phyloP scores from a whole-genome alignment of 2,888 invertebrate species.

The Apamea monoglypha region DNA sequence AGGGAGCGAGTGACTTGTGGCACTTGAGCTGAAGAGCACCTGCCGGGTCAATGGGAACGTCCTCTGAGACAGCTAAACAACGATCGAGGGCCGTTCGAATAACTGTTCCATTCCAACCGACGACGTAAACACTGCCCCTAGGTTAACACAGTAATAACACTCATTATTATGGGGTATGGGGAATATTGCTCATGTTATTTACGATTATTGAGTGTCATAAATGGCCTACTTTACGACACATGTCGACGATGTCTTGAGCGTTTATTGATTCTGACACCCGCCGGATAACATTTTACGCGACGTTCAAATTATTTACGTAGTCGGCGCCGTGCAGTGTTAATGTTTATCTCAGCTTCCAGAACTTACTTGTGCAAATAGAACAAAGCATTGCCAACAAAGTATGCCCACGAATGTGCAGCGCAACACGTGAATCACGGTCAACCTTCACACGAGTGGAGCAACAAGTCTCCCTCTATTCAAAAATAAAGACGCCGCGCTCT shows the following conservation, averaged over 20 bases:
- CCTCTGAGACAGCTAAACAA: conserved; percentile 61
- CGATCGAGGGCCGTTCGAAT: conserved; percentile 59
- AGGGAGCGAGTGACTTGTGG: conserved; percentile 64
- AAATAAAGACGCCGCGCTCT: conserved; percentile 82
- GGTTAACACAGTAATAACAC: conserved; percentile 58
- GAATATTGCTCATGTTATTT: conserved; percentile 72
- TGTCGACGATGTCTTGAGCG: conserved; percentile 69
- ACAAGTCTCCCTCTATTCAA: conserved; percentile 82
- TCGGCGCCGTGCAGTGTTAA: conserved; percentile 26
- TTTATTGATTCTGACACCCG: conserved; percentile 67
- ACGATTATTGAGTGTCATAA: conserved; percentile 77
- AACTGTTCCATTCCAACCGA: conserved; percentile 51
- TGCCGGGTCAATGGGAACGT: conserved; percentile 54
- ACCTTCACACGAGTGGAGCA: conserved; percentile 72
- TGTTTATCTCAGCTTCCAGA: conserved; percentile 41
- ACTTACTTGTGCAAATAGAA: conserved; percentile 69
- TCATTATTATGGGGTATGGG: conserved; percentile 68
- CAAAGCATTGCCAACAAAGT: conserved; percentile 75
- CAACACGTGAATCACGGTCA: conserved; percentile 77
- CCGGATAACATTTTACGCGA: conserved; percentile 51
- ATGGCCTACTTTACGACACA: conserved; percentile 72
- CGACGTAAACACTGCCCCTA: conserved; percentile 35
- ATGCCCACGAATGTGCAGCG: conserved; percentile 67
- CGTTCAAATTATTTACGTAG: conserved; percentile 54
- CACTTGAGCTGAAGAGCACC: conserved; percentile 62